These are phyloP conservation scores for Chiloscyllium punctatum DNA, from an alignment of 2,797 vertebrate species.

Conservation along the genomic window DNA sequence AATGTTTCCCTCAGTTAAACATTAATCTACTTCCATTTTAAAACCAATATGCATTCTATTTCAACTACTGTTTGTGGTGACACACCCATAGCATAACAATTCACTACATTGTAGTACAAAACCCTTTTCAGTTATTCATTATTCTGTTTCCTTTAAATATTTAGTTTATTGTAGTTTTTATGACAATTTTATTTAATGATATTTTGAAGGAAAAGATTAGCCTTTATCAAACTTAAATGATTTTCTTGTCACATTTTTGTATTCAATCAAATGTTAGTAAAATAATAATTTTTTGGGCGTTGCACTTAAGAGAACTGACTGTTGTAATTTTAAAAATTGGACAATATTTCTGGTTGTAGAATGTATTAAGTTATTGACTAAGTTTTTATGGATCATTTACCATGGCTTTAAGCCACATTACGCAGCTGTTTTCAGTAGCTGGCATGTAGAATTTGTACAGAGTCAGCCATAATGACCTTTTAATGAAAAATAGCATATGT, in stretches of 20 bases:
- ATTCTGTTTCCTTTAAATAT: neutral
- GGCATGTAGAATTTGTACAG: neutral
- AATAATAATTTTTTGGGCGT: neutral
- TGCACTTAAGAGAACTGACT: neutral
- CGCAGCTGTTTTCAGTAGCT: conserved; percentile 8
- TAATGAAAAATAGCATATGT: conserved; percentile 16
- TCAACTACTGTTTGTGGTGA: neutral
- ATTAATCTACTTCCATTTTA: neutral
- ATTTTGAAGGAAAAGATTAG: neutral
- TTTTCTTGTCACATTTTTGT: neutral
- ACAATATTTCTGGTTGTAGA: neutral
- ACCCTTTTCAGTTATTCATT: neutral
- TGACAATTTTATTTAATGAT: neutral
- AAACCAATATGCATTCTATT: neutral
- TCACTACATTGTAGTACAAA: neutral
- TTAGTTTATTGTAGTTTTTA: neutral
- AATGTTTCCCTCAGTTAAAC: neutral
- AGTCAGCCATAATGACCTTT: neutral
- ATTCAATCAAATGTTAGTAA: neutral
- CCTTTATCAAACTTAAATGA: neutral
- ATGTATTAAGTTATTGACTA: neutral
- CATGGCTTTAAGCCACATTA: neutral
- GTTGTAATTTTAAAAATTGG: neutral
- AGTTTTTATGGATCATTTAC: conserved; percentile 1
- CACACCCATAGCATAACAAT: neutral